Evolutionary conservation across 2,797 vertebrate genomes (phyloP).

Genomic region (Anniella stebbinsi): DNA sequence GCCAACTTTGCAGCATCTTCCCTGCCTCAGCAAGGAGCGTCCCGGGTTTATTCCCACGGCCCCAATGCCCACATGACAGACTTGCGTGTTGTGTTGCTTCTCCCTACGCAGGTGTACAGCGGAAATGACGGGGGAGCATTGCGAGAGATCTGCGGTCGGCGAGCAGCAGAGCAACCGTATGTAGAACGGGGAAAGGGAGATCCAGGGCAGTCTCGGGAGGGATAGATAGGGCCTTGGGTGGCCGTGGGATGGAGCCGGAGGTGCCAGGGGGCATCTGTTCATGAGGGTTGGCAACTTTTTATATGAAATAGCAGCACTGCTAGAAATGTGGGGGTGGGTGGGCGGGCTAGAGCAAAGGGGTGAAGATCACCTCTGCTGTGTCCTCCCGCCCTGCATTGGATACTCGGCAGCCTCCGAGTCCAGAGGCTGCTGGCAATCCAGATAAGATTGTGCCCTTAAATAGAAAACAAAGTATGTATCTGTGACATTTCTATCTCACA

Average conservation of each 20-base stretch:
- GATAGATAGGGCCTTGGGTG: no score
- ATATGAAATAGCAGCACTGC: neutral
- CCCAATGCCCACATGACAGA: neutral
- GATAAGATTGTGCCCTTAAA: neutral
- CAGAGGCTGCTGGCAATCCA: no score
- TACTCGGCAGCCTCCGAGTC: no score
- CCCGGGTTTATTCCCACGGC: neutral
- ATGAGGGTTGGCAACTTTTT: neutral
- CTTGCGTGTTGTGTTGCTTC: neutral
- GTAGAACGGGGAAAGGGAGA: slow-evolving; percentile 61
- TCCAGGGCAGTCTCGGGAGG: neutral
- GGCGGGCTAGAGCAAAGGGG: no score
- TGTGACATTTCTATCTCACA: neutral
- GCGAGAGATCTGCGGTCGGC: slow-evolving; percentile 77
- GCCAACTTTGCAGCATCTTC: neutral
- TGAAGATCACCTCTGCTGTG: no score
- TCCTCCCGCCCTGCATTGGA: no score
- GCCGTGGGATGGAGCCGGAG: neutral
- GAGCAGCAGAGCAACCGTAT: slow-evolving; percentile 82
- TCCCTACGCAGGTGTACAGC: slow-evolving; percentile 82
- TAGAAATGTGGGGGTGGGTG: no score
- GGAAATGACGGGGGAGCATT: slow-evolving; percentile 86
- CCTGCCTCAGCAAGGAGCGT: neutral
- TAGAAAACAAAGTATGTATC: neutral
- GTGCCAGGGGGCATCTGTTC: neutral